Percentiles rank a stretch among this genome's conserved stretches.
Evolutionary conservation across 1,140 invertebrate genomes (phyloP).

Genomic region (Drosophila elegans): DNA sequence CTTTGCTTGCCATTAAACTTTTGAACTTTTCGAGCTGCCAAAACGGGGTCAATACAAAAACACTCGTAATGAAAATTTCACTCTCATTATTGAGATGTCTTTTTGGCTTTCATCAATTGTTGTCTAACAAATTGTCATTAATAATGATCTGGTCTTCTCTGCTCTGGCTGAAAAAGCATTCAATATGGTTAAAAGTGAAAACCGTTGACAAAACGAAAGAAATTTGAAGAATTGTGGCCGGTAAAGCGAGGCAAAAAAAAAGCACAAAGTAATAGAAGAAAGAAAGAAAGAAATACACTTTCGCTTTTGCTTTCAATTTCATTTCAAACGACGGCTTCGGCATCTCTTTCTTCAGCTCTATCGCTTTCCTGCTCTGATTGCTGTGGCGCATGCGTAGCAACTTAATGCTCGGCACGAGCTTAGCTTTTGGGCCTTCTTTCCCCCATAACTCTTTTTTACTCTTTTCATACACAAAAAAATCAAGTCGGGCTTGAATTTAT

Average conservation of each 20-base stretch:
- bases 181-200: conserved; percentile 58
- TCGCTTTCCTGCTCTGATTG: conserved; percentile 31
- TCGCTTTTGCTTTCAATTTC: conserved; percentile 81
- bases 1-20: conserved; percentile 26
- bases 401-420: conserved; percentile 58
- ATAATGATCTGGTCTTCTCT: conserved; percentile 22
- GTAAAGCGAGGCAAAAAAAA: conserved; percentile 9
- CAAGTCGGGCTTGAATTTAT: neutral
- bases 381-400: conserved; percentile 59
- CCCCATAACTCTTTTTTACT: neutral
- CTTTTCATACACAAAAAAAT: neutral
- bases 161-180: conserved; percentile 19
- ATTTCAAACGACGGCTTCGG: conserved; percentile 62
- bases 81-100: conserved; percentile 57
- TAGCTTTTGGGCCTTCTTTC: neutral
- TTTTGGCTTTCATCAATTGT: conserved; percentile 46
- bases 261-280: conserved; percentile 35
- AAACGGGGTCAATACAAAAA: conserved; percentile 35
- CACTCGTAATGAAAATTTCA: conserved; percentile 52
- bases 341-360: conserved; percentile 2
- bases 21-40: conserved; percentile 26
- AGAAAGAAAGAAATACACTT: conserved; percentile 69
- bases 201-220: conserved; percentile 70
- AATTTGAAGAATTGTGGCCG: conserved; percentile 68
- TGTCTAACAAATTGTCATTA: conserved; percentile 54